Base-by-base conservation (phyloP, 2,888 invertebrate species). In the Ephialtes manifestator region DNA sequence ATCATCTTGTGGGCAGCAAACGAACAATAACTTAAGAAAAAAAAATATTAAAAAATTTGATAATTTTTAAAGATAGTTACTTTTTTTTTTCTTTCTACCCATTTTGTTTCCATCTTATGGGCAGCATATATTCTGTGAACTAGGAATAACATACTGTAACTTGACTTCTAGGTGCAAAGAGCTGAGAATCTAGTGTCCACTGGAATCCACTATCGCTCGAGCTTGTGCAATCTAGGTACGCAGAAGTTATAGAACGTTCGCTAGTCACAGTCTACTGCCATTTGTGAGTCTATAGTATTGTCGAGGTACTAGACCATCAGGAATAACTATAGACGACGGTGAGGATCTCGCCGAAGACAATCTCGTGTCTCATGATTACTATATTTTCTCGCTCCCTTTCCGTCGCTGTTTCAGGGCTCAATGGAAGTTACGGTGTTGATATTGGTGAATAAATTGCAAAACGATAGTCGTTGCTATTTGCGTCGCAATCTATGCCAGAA, bases 311-410 rank as follows among this genome's bases (percentile, higher is more conserved):
- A 18, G 46, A 46, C 7, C 15, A 20, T 31, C 60, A 4, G 58
- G 13, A 65, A 71, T 75, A 71, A 76, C 39, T 58, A 53, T 20
- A 77, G 20, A 39, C 51, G 31, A 28, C 46, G 28, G n/a, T 8
- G 65, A 51, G 28, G 13, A 53, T 18, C 20, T n/a, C 48, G 13
- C 76, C 63, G 70, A 81, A 71, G 7, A 70, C 65, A 77, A 77
- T 82, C 70, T 82, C 71, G 76, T 82, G 46, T 53, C 31, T 65
- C 20, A 39, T 18, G 70, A 81, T 81, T 81, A 76, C 68, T 70
- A 76, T 76, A 77, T 76, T 77, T 76, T 55, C 65, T 31, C 31
- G 43, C 35, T 71, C 15, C 43, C 28, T 65, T 10, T 24, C 51
- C 2, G 51, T 51, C 24, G 48, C 51, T 13, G 43, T 43, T 20